Evolutionary conservation across 2,113 vertebrate genomes (phyloP).

Genomic region (Bostrychus sinensis): DNA sequence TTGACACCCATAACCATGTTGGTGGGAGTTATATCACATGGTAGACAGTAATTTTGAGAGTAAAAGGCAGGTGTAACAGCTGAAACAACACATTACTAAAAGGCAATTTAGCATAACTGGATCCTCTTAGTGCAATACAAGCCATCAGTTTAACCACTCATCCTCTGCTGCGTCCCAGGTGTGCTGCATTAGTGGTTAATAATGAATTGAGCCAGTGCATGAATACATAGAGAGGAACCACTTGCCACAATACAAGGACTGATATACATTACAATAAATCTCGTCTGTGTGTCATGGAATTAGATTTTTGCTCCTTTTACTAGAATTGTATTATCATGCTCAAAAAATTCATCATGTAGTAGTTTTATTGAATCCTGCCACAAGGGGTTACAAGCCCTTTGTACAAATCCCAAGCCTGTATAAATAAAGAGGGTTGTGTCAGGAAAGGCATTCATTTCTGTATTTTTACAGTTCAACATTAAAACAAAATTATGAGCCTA

Average conservation of each 20-base stretch:
- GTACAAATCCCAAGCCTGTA: too few species aligned
- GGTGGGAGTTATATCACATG: background rate
- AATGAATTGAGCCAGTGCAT: background rate
- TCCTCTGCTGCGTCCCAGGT: background rate
- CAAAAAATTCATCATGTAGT: too few species aligned
- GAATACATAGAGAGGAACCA: background rate
- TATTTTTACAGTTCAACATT: too few species aligned
- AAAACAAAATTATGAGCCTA: too few species aligned
- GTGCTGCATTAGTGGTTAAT: background rate
- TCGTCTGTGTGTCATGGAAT: too few species aligned
- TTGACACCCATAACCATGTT: background rate
- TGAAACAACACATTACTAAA: conserved; percentile 12
- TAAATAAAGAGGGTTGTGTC: too few species aligned
- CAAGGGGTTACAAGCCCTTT: too few species aligned
- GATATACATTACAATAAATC: too few species aligned
- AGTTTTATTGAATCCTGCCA: too few species aligned
- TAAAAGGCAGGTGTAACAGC: conserved; percentile 4
- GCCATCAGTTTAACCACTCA: conserved; percentile 8
- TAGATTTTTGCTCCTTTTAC: too few species aligned
- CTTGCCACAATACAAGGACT: background rate
- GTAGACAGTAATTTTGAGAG: background rate
- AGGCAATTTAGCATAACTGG: conserved; percentile 13
- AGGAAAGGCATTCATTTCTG: too few species aligned
- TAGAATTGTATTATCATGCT: too few species aligned
- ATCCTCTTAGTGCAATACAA: conserved; percentile 6